These are phyloP conservation scores for Escarpia spicata DNA, from an alignment of 2,888 invertebrate species.

Conservation along the genomic window DNA sequence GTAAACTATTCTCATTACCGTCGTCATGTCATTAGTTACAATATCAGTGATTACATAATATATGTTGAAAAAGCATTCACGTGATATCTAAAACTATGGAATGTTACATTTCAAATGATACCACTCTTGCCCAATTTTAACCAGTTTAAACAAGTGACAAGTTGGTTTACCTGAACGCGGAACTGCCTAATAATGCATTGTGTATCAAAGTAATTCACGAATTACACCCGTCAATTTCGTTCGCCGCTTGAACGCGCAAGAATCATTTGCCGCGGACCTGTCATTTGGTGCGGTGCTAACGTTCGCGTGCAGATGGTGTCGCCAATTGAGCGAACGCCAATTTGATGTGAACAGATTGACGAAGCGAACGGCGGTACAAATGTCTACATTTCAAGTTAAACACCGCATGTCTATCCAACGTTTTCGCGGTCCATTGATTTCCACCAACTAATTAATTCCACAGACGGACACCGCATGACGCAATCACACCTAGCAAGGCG, in stretches of 20 bases:
- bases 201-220: background rate
- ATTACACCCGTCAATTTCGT: background rate
- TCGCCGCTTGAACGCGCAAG: background rate
- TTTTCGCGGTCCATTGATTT: conserved; percentile 4
- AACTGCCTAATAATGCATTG: background rate
- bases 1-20: no score
- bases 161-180: no score
- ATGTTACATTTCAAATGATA: no score
- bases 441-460: background rate
- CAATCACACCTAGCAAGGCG: background rate
- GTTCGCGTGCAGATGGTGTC: conserved; percentile 16
- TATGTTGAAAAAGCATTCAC: no score
- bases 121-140: no score
- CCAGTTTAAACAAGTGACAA: no score
- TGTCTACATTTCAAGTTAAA: conserved; percentile 12
- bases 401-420: background rate
- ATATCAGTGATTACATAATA: no score
- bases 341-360: conserved; percentile 9
- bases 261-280: background rate
- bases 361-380: background rate
- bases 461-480: background rate
- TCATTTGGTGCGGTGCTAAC: background rate
- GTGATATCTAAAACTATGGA: no score
- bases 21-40: no score
- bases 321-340: conserved; percentile 8